Percentiles rank a stretch among this genome's conserved stretches.
Conservation (phyloP, 2,888 invertebrate genomes). For the Oscheius sp. region DNA sequence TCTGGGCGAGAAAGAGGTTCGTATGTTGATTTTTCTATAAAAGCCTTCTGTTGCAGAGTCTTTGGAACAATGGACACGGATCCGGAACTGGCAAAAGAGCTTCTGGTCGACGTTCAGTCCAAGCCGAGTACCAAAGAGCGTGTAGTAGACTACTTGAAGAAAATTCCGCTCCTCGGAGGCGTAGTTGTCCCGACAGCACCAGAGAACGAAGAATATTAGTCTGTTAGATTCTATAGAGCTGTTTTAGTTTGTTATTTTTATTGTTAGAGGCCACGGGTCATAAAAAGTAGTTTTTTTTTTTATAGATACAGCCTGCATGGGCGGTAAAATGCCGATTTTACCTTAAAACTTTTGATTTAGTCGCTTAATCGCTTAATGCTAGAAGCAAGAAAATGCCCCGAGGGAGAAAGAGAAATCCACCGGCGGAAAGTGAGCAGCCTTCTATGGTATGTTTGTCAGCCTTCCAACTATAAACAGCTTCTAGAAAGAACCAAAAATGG, state of each 20-base stretch:
- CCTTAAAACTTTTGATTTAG: no score
- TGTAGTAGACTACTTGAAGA: slow-evolving; percentile 44
- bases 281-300: neutral
- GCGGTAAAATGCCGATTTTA: no score
- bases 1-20: slow-evolving; percentile 66
- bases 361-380: no score
- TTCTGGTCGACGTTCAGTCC: slow-evolving; percentile 50
- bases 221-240: neutral
- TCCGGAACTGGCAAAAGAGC: slow-evolving; percentile 56
- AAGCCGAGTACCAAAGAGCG: slow-evolving; percentile 45
- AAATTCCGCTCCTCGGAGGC: slow-evolving; percentile 51
- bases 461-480: neutral
- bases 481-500: neutral
- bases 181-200: slow-evolving; percentile 46
- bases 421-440: neutral
- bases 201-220: slow-evolving; percentile 50
- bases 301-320: no score
- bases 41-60: slow-evolving; percentile 49
- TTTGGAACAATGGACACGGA: slow-evolving; percentile 66
- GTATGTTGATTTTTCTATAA: neutral
- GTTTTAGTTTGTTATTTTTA: slow-evolving; percentile 10
- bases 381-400: slow-evolving; percentile 6
- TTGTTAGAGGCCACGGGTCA: slow-evolving; percentile 12
- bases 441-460: neutral
- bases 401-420: slow-evolving; percentile 22